Evolutionary conservation across 2,113 vertebrate genomes (phyloP).

Genomic region (Anser brachyrhynchus): DNA sequence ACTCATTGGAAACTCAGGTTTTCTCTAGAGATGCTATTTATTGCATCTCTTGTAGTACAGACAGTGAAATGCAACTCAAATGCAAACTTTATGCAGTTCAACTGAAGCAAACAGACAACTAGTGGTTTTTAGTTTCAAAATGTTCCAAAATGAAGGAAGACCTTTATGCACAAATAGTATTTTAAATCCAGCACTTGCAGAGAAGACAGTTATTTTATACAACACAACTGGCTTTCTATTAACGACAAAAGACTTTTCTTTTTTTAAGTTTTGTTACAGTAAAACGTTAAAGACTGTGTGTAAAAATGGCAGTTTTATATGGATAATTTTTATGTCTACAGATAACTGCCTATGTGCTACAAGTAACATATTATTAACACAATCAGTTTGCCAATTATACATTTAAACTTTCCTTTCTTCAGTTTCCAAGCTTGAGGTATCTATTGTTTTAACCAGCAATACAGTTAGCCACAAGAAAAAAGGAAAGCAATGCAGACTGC

Average conservation of each 20-base stretch:
- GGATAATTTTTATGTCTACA: background rate
- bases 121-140: background rate
- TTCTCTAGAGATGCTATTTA: background rate
- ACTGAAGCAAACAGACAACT: background rate
- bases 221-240: background rate
- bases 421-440: slow-evolving; percentile 17
- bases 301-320: background rate
- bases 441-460: slow-evolving; percentile 11
- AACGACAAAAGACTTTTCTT: background rate
- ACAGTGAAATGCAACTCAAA: background rate
- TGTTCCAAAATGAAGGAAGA: slow-evolving; percentile 18
- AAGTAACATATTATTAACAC: background rate
- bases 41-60: background rate
- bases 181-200: slow-evolving; percentile 13
- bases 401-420: slow-evolving; percentile 28
- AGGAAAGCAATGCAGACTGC: slow-evolving; percentile 28
- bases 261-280: background rate
- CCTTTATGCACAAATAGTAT: background rate
- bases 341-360: background rate
- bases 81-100: background rate
- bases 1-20: background rate
- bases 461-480: slow-evolving; percentile 28
- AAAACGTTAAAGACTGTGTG: background rate
- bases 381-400: background rate
- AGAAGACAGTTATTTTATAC: background rate